These are phyloP conservation scores for Heliconius nattereri DNA, from an alignment of 1,140 invertebrate species.

Conservation along the genomic window DNA sequence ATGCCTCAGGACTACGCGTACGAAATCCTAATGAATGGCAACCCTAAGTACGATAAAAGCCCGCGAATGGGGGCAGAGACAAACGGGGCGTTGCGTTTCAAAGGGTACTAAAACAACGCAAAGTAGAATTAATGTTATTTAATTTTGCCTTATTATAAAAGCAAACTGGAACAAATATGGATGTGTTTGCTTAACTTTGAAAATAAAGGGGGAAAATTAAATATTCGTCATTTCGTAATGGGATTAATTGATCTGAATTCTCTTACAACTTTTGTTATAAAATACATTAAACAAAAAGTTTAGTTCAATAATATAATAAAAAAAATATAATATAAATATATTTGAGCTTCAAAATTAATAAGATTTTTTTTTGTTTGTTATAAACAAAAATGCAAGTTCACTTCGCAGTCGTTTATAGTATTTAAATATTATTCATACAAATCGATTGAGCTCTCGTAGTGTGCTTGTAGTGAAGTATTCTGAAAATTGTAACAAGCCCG, in stretches of 20 bases:
- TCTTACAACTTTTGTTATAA: not conserved
- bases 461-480: conserved; percentile 42
- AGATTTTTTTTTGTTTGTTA: not conserved
- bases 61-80: conserved; percentile 49
- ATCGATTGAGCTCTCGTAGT: conserved; percentile 30
- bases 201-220: not conserved
- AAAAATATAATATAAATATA: not conserved
- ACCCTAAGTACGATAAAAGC: conserved; percentile 49
- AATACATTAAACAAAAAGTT: not conserved
- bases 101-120: conserved; percentile 21
- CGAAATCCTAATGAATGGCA: conserved; percentile 47
- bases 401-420: not conserved
- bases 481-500: conserved; percentile 41
- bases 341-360: not conserved
- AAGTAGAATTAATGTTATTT: conserved; percentile 26
- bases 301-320: not conserved
- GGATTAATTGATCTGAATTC: not conserved
- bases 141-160: conserved; percentile 16
- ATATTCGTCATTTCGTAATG: not conserved
- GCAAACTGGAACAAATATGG: conserved; percentile 5
- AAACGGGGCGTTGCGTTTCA: conserved; percentile 42
- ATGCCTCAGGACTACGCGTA: conserved; percentile 39
- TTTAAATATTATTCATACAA: conserved; percentile 26
- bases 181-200: conserved; percentile 12
- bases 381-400: not conserved